Percentiles rank a stretch among this genome's conserved stretches.
Conservation (phyloP, 2,888 invertebrate species). For the Lasioglossum figueresi region DNA sequence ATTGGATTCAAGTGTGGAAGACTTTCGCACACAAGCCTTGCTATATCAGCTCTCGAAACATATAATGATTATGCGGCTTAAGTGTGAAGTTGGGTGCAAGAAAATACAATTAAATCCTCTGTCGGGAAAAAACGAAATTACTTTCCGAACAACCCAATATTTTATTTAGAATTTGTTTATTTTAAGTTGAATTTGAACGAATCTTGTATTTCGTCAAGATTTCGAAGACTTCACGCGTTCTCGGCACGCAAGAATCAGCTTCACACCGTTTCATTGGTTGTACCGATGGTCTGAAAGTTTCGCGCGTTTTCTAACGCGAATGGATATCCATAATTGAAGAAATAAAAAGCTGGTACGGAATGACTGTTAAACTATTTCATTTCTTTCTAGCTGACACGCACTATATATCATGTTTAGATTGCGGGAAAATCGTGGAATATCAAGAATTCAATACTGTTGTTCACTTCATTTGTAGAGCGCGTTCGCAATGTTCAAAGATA, state of each 20-base stretch:
- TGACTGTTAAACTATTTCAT: slow-evolving; percentile 5
- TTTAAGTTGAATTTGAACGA: neutral
- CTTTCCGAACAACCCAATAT: too few species aligned
- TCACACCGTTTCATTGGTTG: neutral
- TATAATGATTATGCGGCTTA: too few species aligned
- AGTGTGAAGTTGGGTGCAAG: too few species aligned
- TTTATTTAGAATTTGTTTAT: too few species aligned
- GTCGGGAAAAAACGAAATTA: too few species aligned
- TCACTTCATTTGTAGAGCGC: neutral
- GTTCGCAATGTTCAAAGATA: neutral
- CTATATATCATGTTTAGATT: slow-evolving; percentile 5
- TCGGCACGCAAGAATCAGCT: neutral
- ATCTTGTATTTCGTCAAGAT: neutral
- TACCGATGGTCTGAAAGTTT: neutral
- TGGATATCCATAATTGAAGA: slow-evolving; percentile 1
- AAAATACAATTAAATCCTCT: too few species aligned
- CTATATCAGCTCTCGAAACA: too few species aligned
- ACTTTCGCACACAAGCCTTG: too few species aligned
- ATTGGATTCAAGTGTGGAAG: too few species aligned
- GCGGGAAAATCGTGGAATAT: neutral
- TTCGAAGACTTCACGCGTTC: neutral
- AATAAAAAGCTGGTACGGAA: neutral
- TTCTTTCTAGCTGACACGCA: neutral
- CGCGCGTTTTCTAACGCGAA: neutral
- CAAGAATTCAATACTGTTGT: neutral